Evolutionary conservation across 2,113 vertebrate species (phyloP), one percentile per base, ranked within the genome.

Genomic region (Saccopteryx leptura): DNA sequence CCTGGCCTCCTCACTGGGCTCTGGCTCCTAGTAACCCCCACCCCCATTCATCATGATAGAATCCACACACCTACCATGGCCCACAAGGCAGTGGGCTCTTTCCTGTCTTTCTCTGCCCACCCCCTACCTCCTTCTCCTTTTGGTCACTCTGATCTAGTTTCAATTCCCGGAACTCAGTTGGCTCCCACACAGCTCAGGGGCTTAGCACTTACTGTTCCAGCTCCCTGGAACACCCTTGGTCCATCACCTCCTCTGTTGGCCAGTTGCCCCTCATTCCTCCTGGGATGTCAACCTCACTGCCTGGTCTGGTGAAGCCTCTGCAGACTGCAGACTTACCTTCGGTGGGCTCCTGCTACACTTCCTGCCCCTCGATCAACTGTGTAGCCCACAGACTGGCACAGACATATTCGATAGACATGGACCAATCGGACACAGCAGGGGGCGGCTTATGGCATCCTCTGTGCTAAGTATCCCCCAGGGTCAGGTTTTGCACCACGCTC

Each of bases 131-230:
- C 3, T 39, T 39, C 39, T 39, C 39, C 39, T 39, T 39, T 4
- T 9, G 50, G 48, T 12, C 46, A 11, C 54, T 72, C 58, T 14
- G 50, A 48, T 52, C 78, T 82, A 2, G 4, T 82, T 81, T 88
- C 61, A 48, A 80, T 86, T 96, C 74, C 91, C 79, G 91, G 93
- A 89, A 72, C 19, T 13, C 19, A 28, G 33, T 63, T n/a, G 78
- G 65, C 61, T 69, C 48, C 66, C 15, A 0, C 7, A 3, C 9
- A 63, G 69, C 88, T 39, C 90, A 52, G 95, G 68, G n/a, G 50
- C 88, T 88, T 84, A 84, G 90, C 71, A 61, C 76, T 65, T 63
- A n/a, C 82, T 52, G 52, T 78, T 82, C 56, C 2, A 5, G 23
- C 69, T 71, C 54, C 74, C 68, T 18, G 76, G 86, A 94, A 81